Base-by-base conservation (phyloP, 2,888 invertebrate genomes). In the Halictus quadricinctus region DNA sequence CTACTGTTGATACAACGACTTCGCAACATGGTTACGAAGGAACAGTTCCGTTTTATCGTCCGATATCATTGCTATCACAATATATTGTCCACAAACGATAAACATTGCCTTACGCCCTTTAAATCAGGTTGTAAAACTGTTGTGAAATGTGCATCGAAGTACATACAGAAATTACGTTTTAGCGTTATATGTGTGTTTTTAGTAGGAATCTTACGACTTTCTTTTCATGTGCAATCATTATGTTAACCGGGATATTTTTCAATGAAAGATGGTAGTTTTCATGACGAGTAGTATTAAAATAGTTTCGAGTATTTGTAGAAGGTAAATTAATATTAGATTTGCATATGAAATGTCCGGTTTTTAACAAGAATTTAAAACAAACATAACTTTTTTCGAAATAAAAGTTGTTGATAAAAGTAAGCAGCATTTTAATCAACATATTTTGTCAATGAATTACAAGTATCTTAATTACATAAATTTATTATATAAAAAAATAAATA, bases 1-100 rank as follows among this genome's bases (percentile, higher is more conserved):
- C 87, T 88, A 81, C 81, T 72, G 76, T 82, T 87, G 88, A 46
- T 66, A 69, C 15, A 48, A 58, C 25, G 50, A 69, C 79, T 72
- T 74, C 72, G 48, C 8, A 21, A 25, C 69, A 43, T 50, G 54
- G 64, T 50, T 66, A 69, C 29, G 21, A 29, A 69, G 48, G 21
- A 58, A 80, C 66, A 74, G 29, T 69, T 36, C 54, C 50, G 15
- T 43, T 54, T 54, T 73, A 25, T 64, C 64, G 72, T n/a, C 15
- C 48, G 48, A 48, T 78, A 72, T 46, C 54, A 54, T 54, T 54
- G 54, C 54, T n/a, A 54, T n/a, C 54, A n/a, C n/a, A 54, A 54
- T 54, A n/a, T 54, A 72, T 72, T 60, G 21, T 64, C 58, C 41
- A 18, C 15, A 29, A 29, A 21, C 46, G 13, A 60, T 46, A 72